Conservation (phyloP, 2,888 invertebrate genomes). For the Trachelus troglodyta region DNA sequence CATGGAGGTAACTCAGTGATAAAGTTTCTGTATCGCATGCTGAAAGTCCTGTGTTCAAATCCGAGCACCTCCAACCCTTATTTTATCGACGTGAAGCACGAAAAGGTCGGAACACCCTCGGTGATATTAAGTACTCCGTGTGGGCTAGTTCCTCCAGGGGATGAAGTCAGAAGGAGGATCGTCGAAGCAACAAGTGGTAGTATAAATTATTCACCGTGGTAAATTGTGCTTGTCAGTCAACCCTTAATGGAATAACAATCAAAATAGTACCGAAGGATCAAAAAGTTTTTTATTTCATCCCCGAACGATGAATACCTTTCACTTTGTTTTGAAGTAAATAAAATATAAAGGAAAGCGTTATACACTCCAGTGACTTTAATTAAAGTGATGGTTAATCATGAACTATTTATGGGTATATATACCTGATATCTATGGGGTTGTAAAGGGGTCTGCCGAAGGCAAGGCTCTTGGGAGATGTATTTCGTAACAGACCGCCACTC, state of each 20-base stretch:
- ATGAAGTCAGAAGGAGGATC: background rate
- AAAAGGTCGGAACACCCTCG: background rate
- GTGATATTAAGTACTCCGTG: background rate
- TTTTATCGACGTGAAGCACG: background rate
- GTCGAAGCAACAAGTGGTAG: background rate
- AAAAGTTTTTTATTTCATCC: background rate
- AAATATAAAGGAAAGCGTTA: background rate
- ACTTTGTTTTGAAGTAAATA: background rate
- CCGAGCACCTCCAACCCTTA: constrained; percentile 16
- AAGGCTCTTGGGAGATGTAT: background rate
- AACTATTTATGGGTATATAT: background rate
- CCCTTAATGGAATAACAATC: background rate
- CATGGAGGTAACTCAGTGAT: constrained; percentile 19
- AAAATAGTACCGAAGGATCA: background rate
- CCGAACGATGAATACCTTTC: background rate
- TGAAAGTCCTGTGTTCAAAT: constrained; percentile 22
- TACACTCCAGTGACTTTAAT: background rate
- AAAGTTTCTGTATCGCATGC: constrained; percentile 20
- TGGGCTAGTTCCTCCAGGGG: background rate
- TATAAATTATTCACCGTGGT: background rate
- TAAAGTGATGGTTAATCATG: background rate
- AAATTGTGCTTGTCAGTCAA: background rate
- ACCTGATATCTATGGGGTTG: background rate
- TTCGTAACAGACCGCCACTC: constrained; percentile 32
- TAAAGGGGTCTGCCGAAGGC: background rate